Conservation (phyloP, 2,113 vertebrate species). For the Gila orcuttii region DNA sequence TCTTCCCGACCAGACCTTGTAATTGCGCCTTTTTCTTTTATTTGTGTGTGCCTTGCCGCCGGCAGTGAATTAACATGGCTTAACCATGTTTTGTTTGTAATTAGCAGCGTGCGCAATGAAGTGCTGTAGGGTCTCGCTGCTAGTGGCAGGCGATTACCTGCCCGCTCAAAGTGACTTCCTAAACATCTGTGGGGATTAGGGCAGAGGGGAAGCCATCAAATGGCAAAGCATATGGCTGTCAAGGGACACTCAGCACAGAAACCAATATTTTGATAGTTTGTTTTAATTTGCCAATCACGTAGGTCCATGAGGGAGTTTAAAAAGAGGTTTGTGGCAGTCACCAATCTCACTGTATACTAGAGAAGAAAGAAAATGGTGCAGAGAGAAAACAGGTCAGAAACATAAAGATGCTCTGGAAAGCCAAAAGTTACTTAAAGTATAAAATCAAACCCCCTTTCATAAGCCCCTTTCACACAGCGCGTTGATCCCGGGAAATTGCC, state of each 20-base stretch:
- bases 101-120: conserved; percentile 51
- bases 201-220: conserved; percentile 42
- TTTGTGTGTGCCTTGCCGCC: conserved; percentile 18
- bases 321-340: not conserved
- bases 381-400: not conserved
- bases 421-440: not conserved
- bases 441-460: not conserved
- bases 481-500: too few species aligned
- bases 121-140: conserved; percentile 26
- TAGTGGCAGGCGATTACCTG: conserved; percentile 48
- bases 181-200: conserved; percentile 46
- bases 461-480: too few species aligned
- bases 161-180: conserved; percentile 47
- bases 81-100: conserved; percentile 55
- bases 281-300: conserved; percentile 44
- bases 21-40: conserved; percentile 37
- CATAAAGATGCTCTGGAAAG: not conserved
- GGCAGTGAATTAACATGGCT: conserved; percentile 53
- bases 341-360: conserved; percentile 2
- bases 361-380: conserved; percentile 16
- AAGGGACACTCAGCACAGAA: conserved; percentile 26
- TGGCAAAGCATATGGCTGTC: conserved; percentile 20
- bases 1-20: conserved; percentile 4
- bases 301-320: conserved; percentile 18
- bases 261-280: conserved; percentile 44